phyloP scores from a whole-genome alignment of 2,113 vertebrate species.

The cattle (Bos taurus) region ARS-UCD2.0 NC_037338.1:63528001-63528500 shows the following conservation, averaged over 20 bases:
- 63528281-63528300: not conserved
- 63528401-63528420: not conserved
- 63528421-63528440: not conserved
- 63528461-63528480: not conserved
- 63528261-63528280: not conserved
- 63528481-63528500: slow-evolving; percentile 12
- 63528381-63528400: not conserved
- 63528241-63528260: not conserved
- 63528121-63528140: not conserved
- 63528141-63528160: not conserved
- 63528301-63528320: not conserved
- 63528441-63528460: not conserved
- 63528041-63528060: not conserved
- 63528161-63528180: not conserved
- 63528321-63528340: not conserved
- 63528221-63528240: not conserved
- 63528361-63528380: not conserved
- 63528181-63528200: not conserved
- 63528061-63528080: not conserved
- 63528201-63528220: not conserved
- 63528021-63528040: not conserved
- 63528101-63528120: not conserved
- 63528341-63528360: not conserved
- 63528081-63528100: not conserved
- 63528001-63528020: not conserved